Percentiles rank a stretch among this genome's conserved stretches.
Evolutionary conservation across 2,113 vertebrate species (phyloP).

Genomic region (Willisornis vidua): DNA sequence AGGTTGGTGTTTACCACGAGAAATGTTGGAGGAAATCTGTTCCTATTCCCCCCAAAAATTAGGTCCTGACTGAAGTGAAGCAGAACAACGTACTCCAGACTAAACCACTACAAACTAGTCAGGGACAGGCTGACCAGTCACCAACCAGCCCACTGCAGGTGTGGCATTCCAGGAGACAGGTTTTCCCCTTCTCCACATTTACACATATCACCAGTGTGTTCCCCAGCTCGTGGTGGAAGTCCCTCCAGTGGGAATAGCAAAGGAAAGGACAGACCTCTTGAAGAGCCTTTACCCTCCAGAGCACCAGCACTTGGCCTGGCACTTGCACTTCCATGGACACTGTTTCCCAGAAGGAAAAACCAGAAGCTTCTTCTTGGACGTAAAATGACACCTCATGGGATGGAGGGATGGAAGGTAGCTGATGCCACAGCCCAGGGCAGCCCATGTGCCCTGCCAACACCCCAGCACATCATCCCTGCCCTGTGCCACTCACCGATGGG

Average conservation of each 20-base stretch:
- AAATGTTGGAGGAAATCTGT: background rate
- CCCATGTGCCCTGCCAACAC: too few species aligned
- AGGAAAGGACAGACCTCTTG: background rate
- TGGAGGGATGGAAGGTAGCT: background rate
- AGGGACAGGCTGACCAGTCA: too few species aligned
- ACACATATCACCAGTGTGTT: background rate
- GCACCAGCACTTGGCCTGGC: background rate
- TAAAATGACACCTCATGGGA: background rate
- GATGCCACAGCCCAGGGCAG: background rate
- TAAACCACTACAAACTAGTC: background rate
- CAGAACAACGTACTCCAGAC: background rate
- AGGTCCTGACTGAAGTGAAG: background rate
- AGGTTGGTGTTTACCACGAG: background rate
- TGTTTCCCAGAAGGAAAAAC: background rate
- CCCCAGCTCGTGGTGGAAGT: background rate
- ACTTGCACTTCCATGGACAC: background rate
- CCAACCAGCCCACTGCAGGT: background rate
- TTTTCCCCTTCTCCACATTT: background rate
- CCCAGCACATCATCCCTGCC: background rate
- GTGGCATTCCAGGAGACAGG: background rate
- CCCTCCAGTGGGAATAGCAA: background rate
- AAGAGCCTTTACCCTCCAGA: background rate
- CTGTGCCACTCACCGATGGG: background rate
- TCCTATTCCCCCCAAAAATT: background rate
- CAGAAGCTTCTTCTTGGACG: background rate